phyloP scores from a whole-genome alignment of 2,888 invertebrate species.

The Diaprepes abbreviatus region DNA sequence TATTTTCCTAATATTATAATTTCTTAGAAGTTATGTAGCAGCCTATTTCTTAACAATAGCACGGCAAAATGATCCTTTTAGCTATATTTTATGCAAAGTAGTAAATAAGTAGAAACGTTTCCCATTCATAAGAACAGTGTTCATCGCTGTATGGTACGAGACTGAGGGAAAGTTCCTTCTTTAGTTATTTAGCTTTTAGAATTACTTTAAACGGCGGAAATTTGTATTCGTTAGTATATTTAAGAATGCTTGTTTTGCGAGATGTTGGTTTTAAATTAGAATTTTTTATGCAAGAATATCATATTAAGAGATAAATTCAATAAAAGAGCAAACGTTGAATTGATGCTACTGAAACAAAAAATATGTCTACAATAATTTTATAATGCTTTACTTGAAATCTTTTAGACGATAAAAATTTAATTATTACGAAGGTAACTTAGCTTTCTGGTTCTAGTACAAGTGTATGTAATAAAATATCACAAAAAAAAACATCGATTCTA shows the following conservation, averaged over 20 bases:
- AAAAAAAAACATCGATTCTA: no score
- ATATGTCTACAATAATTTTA: no score
- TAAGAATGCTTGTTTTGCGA: neutral
- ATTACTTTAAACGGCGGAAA: constrained; percentile 29
- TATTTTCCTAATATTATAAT: constrained; percentile 20
- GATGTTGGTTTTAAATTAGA: neutral
- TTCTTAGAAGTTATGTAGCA: constrained; percentile 12
- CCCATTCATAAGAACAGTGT: constrained; percentile 37
- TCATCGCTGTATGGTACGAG: constrained; percentile 32
- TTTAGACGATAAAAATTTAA: no score
- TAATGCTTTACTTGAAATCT: no score
- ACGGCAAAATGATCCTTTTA: constrained; percentile 34
- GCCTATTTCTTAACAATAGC: constrained; percentile 30
- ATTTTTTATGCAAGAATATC: no score
- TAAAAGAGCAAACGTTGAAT: no score
- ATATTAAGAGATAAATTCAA: no score
- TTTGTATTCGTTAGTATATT: neutral
- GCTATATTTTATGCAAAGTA: constrained; percentile 38
- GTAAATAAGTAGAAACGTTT: constrained; percentile 37
- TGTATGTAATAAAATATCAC: no score
- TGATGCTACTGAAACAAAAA: no score
- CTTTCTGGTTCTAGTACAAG: no score
- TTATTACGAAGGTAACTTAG: no score
- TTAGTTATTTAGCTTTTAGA: constrained; percentile 26
- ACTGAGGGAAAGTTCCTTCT: constrained; percentile 14